Evolutionary conservation across 2,888 invertebrate species (phyloP).

Genomic region (Cyrtodaria siliqua): DNA sequence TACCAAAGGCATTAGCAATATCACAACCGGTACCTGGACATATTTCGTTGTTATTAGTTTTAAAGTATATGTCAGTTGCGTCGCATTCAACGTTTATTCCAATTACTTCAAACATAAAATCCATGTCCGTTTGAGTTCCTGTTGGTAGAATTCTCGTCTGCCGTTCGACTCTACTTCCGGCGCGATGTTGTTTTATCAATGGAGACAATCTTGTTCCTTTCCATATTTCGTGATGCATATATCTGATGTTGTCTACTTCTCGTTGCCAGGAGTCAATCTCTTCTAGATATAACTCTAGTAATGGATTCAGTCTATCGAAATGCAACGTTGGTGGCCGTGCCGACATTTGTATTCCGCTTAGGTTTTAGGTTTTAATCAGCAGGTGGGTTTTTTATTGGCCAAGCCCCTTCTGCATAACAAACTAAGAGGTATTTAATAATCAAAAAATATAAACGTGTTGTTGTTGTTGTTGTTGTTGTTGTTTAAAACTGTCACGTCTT

Average conservation of each 20-base stretch:
- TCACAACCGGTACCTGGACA: too few species aligned
- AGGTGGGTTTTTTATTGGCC: too few species aligned
- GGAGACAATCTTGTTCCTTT: conserved; percentile 24
- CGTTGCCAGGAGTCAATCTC: conserved; percentile 42
- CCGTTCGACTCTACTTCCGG: conserved; percentile 49
- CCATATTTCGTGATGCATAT: conserved; percentile 52
- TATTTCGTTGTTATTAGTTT: background rate
- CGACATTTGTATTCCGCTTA: too few species aligned
- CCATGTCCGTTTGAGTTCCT: conserved; percentile 32
- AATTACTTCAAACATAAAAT: conserved; percentile 14
- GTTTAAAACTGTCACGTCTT: too few species aligned
- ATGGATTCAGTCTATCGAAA: too few species aligned
- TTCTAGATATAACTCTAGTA: conserved; percentile 14
- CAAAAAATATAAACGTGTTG: too few species aligned
- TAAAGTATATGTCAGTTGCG: background rate
- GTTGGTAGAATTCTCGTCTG: conserved; percentile 40
- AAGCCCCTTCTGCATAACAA: too few species aligned
- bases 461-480: too few species aligned
- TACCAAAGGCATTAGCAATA: too few species aligned
- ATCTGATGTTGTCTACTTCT: conserved; percentile 38
- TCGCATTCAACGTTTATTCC: background rate
- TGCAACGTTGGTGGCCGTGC: too few species aligned
- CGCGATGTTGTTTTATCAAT: conserved; percentile 44
- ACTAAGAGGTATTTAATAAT: too few species aligned
- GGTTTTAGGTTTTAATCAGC: too few species aligned